Conservation (phyloP, 53 echinoderm and acorn worm species). For the Zoroaster sp. region DNA sequence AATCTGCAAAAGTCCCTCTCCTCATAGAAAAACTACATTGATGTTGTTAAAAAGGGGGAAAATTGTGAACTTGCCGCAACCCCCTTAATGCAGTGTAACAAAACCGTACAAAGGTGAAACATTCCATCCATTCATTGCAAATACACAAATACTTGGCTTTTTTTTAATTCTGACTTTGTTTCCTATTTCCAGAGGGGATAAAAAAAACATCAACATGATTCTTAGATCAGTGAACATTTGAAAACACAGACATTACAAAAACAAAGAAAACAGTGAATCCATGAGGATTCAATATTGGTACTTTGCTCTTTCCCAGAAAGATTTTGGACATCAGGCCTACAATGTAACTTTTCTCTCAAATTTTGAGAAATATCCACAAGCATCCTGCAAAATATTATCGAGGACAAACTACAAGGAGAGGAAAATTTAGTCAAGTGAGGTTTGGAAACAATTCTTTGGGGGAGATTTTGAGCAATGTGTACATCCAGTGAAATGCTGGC, state of each 20-base stretch:
- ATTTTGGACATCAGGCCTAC: too few relatives aligned
- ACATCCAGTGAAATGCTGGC: too few relatives aligned
- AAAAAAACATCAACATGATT: neutral
- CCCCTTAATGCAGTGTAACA: neutral
- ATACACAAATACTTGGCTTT: neutral
- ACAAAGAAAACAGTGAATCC: neutral
- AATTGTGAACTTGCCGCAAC: neutral
- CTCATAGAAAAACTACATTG: neutral
- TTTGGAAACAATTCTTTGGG: too few relatives aligned
- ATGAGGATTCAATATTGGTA: too few relatives aligned
- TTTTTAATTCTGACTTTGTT: too few relatives aligned
- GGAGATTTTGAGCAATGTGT: too few relatives aligned
- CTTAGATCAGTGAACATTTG: neutral
- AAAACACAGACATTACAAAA: neutral
- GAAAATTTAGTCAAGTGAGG: too few relatives aligned
- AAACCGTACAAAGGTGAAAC: neutral
- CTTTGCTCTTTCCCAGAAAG: too few relatives aligned
- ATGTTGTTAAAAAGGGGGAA: neutral
- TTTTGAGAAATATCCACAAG: too few relatives aligned
- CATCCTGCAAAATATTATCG: too few relatives aligned
- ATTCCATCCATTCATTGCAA: neutral
- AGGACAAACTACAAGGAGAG: too few relatives aligned
- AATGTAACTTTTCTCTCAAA: too few relatives aligned
- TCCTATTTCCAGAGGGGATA: neutral
- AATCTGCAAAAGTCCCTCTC: neutral